Base-by-base conservation (phyloP, 2,797 vertebrate genomes). In the Darevskia nairensis region DNA sequence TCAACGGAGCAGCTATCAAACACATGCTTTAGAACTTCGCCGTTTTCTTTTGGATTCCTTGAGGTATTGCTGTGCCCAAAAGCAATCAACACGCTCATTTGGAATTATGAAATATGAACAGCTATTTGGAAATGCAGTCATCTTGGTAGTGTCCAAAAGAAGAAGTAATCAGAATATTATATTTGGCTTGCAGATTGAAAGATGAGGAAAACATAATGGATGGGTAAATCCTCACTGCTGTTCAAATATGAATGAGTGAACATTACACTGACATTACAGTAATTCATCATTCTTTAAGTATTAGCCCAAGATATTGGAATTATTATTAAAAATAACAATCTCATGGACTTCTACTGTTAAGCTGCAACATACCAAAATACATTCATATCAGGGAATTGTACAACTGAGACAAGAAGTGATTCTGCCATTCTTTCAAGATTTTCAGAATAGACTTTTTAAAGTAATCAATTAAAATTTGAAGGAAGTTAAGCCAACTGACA, bases 11-110 rank as follows among this genome's bases (percentile, higher is more conserved):
- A 87, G 86, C 85, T 19, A 80, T 91, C 86, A 87, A 93, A 92
- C 84, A 94, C 71, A 66, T 91, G 90, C 79, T 95, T 96, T 95
- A 93, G 86, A 92, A 91, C 93, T 94, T 90, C 91, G 72, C 88
- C 10, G 41, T 9, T 90, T 87, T 94, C 76, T 90, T 94, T 91
- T 91, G 92, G 92, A 92, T 91, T 90, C 78, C 68, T 89, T 90
- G 94, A 86, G 78, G 25, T 88, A 95, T 93, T 74, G 90, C 72
- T 82, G 90, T 87, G 88, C 86, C 92, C 91, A 87, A 94, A 92
- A 93, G 17, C 84, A 92, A 82, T 94, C 88, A 94, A 88, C 92
- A 93, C 76, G 82, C 92, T 92, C 88, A 75, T 92, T 89, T 1
- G 35, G 79, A 3, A 89, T 92, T 88, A 84, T 85, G 93, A 95